Evolutionary conservation across 1,140 invertebrate species (phyloP).

Genomic region (Apis laboriosa): DNA sequence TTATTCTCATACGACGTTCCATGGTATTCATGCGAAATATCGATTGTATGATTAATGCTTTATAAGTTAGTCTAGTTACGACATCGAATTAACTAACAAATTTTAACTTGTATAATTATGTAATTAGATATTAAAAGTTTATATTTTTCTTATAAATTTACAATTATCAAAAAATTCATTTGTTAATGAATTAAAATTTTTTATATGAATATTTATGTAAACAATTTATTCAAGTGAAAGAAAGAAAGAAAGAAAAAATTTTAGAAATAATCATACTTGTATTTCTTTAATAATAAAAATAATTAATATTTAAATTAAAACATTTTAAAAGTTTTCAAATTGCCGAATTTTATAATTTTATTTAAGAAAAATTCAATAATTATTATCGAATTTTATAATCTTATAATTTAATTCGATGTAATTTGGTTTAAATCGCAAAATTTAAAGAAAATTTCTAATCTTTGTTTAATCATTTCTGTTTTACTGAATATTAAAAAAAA

Average conservation of each 20-base stretch:
- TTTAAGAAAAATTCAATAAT: too few relatives aligned
- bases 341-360: too few relatives aligned
- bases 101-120: constrained; percentile 1
- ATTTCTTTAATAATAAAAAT: neutral
- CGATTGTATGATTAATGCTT: constrained; percentile 23
- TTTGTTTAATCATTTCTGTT: too few relatives aligned
- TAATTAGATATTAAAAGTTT: too few relatives aligned
- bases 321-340: too few relatives aligned
- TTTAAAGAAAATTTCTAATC: too few relatives aligned
- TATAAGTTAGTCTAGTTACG: neutral
- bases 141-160: neutral
- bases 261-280: neutral
- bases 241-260: constrained; percentile 1
- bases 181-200: neutral
- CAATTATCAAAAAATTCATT: neutral
- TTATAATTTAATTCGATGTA: too few relatives aligned
- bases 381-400: too few relatives aligned
- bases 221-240: neutral
- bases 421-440: too few relatives aligned
- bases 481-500: too few relatives aligned
- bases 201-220: neutral
- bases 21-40: constrained; percentile 30
- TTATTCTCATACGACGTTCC: constrained; percentile 32
- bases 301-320: neutral
- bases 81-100: constrained; percentile 21